Evolutionary conservation across 1,140 invertebrate species (phyloP).

Genomic region (Caenorhabditis briggsae): DNA sequence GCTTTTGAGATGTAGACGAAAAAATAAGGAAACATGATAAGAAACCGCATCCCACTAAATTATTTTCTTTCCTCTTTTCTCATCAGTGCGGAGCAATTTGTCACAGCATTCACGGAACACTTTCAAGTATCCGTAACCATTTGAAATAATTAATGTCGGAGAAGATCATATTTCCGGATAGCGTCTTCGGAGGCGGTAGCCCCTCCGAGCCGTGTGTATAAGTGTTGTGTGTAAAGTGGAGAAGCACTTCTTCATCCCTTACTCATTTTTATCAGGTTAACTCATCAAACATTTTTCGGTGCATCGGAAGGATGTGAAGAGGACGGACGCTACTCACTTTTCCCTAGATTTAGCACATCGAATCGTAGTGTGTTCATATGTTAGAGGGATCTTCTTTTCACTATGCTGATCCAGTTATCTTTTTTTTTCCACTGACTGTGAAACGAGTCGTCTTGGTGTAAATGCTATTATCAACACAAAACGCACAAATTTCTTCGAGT

Average conservation of each 20-base stretch:
- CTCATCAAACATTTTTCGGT: conserved; percentile 50
- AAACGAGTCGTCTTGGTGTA: neutral
- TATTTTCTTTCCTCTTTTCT: neutral
- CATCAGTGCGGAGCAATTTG: conserved; percentile 11
- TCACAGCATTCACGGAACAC: neutral
- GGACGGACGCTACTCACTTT: neutral
- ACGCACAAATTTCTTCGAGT: neutral
- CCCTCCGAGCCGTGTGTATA: neutral
- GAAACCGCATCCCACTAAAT: neutral
- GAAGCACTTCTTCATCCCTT: conserved; percentile 17
- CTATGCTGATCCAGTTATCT: conserved; percentile 7
- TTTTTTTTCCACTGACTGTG: neutral
- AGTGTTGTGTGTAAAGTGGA: conserved; percentile 13
- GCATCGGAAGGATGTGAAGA: neutral
- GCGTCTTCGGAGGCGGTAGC: neutral
- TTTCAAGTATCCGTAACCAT: conserved; percentile 1
- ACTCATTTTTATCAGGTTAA: conserved; percentile 43
- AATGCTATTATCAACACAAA: neutral
- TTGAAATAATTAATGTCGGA: conserved; percentile 52
- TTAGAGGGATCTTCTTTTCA: neutral
- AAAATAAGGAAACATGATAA: conserved; percentile 9
- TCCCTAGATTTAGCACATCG: neutral
- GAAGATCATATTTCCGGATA: conserved; percentile 53
- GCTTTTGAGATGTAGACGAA: neutral
- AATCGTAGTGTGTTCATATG: conserved; percentile 7